phyloP scores from a whole-genome alignment of 2,888 invertebrate species.

The Hipparchia sbordonii region DNA sequence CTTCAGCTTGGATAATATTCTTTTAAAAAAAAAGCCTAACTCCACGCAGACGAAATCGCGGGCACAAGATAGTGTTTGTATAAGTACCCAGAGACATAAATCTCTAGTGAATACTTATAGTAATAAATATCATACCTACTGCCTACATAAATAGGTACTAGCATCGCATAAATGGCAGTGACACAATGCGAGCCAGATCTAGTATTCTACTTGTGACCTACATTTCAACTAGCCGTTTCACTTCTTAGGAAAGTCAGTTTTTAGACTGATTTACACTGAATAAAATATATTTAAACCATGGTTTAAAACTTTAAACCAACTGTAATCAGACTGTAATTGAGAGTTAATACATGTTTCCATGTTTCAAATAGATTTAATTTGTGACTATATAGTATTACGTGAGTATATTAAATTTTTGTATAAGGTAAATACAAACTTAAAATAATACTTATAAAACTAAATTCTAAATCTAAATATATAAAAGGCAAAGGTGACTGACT shows the following conservation, averaged over 20 bases:
- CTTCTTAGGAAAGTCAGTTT: slow-evolving; percentile 24
- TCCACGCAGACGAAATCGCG: no score
- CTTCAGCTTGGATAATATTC: no score
- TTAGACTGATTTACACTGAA: slow-evolving; percentile 23
- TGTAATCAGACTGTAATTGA: not conserved
- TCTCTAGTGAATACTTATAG: not conserved
- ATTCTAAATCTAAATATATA: no score
- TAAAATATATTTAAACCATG: slow-evolving; percentile 3
- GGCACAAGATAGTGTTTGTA: no score
- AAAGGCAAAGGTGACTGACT: no score
- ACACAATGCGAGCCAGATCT: slow-evolving; percentile 36
- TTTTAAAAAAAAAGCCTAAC: no score
- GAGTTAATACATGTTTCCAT: not conserved
- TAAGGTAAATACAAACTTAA: no score
- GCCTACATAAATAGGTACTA: slow-evolving; percentile 10
- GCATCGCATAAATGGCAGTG: slow-evolving; percentile 32
- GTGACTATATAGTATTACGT: not conserved
- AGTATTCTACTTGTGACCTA: slow-evolving; percentile 32
- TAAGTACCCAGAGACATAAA: not conserved
- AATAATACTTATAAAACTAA: no score
- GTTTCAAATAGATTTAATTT: no score
- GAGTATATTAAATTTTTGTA: no score
- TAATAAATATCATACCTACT: not conserved
- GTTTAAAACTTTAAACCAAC: not conserved
- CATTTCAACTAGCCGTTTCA: slow-evolving; percentile 29